Evolutionary conservation across 2,797 vertebrate species (phyloP).

Genomic region (Anisognathus igniventris): DNA sequence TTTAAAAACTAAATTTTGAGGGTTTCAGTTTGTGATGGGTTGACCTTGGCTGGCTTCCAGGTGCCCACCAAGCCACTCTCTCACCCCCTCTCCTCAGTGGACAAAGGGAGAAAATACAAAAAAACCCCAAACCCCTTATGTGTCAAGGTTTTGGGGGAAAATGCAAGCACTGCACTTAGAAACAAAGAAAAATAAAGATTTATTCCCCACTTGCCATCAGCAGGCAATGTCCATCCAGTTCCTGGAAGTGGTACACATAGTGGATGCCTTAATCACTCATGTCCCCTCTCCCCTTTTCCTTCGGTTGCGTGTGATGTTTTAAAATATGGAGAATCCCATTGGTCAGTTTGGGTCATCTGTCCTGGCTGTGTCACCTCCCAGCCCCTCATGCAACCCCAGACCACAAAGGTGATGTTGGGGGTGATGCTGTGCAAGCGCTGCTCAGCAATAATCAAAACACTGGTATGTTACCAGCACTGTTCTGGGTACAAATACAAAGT

Average conservation of each 20-base stretch:
- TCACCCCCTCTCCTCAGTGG: not conserved
- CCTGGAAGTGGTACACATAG: not conserved
- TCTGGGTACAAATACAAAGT: not conserved
- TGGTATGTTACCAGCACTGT: not conserved
- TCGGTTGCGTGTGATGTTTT: not conserved
- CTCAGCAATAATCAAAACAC: not conserved
- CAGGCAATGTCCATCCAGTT: not conserved
- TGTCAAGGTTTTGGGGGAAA: not conserved
- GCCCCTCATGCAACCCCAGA: rapidly evolving
- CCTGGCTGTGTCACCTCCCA: not conserved
- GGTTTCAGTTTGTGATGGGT: not conserved
- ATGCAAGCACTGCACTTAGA: not conserved
- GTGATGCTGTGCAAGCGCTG: not conserved
- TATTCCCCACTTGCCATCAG: not conserved
- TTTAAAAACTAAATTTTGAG: not conserved
- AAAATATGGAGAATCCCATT: not conserved
- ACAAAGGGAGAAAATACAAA: not conserved
- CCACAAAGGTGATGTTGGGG: not conserved
- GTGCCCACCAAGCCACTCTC: not conserved
- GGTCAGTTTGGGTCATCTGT: not conserved
- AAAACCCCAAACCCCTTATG: rapidly evolving
- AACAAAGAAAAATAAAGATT: not conserved
- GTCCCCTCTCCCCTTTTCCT: not conserved
- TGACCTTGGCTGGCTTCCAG: not conserved
- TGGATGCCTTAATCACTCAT: not conserved